These are phyloP conservation scores for Notodonta dromedarius DNA, from an alignment of 2,888 invertebrate species.

Conservation along the genomic window DNA sequence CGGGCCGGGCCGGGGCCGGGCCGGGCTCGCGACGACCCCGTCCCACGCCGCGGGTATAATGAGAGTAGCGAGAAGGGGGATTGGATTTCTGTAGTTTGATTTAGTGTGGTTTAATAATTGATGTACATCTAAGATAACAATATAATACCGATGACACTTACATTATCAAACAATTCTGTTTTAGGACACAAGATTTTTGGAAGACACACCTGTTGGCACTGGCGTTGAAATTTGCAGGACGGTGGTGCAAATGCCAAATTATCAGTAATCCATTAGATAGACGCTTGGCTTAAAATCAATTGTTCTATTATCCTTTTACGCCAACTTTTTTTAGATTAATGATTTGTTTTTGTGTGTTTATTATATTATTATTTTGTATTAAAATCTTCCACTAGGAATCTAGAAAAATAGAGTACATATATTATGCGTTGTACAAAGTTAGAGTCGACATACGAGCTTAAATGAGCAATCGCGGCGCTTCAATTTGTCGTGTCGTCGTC, in stretches of 20 bases:
- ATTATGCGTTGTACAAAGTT: background rate
- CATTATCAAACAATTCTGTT: no score
- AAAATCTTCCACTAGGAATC: background rate
- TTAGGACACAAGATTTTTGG: no score
- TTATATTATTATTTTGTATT: background rate
- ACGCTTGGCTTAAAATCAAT: no score
- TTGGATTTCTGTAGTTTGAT: background rate
- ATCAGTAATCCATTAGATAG: no score
- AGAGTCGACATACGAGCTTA: background rate
- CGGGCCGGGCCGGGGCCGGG: conserved; percentile 4
- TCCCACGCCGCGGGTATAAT: conserved; percentile 12
- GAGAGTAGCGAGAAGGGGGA: conserved; percentile 1
- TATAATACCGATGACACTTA: no score
- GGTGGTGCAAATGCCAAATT: no score
- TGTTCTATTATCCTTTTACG: no score
- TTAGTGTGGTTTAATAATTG: background rate
- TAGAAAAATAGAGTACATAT: background rate
- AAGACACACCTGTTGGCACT: no score
- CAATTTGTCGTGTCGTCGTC: conserved; percentile 21
- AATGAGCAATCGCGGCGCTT: conserved; percentile 36
- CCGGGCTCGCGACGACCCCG: conserved; percentile 12
- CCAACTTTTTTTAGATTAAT: no score
- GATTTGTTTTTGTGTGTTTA: no score
- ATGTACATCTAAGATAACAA: background rate
- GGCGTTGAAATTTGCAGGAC: no score